phyloP scores from a whole-genome alignment of 2,113 vertebrate genomes.

The Syngnathoides biaculeatus region DNA sequence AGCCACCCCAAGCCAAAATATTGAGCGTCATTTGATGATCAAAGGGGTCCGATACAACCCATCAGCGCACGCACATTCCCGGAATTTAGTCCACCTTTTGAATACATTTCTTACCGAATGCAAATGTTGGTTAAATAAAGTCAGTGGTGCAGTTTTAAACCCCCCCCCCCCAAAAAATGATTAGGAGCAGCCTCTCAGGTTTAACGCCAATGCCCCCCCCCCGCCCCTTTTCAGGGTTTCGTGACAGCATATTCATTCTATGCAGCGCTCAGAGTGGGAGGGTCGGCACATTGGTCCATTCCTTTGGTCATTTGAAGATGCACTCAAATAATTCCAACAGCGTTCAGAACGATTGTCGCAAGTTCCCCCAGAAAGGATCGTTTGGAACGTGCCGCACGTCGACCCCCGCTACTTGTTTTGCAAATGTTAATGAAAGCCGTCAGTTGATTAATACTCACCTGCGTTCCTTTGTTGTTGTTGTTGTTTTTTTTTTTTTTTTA shows the following conservation, averaged over 20 bases:
- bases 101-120: not conserved
- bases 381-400: slow-evolving; percentile 4
- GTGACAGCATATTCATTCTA: slow-evolving; percentile 66
- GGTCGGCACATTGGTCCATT: slow-evolving; percentile 62
- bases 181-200: slow-evolving; percentile 35
- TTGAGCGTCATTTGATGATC: slow-evolving; percentile 67
- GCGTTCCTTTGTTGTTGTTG: too few relatives aligned
- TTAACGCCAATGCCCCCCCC: slow-evolving; percentile 22
- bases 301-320: slow-evolving; percentile 41
- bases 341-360: too few relatives aligned
- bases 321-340: not conserved
- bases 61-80: slow-evolving; percentile 26
- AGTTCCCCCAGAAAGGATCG: not conserved
- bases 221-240: slow-evolving; percentile 46
- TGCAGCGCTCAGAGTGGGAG: slow-evolving; percentile 40
- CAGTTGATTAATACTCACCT: slow-evolving; percentile 66
- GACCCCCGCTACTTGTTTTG: not conserved
- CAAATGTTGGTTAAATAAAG: not conserved
- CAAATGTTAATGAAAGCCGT: slow-evolving; percentile 18
- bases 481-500: slow-evolving; percentile 19
- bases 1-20: slow-evolving; percentile 71
- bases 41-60: slow-evolving; percentile 42
- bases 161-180: slow-evolving; percentile 45
- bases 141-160: slow-evolving; percentile 9
- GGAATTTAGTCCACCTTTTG: slow-evolving; percentile 15